These are phyloP conservation scores for Rhamnusium bicolor DNA, from an alignment of 2,888 invertebrate species.

Conservation along the genomic window DNA sequence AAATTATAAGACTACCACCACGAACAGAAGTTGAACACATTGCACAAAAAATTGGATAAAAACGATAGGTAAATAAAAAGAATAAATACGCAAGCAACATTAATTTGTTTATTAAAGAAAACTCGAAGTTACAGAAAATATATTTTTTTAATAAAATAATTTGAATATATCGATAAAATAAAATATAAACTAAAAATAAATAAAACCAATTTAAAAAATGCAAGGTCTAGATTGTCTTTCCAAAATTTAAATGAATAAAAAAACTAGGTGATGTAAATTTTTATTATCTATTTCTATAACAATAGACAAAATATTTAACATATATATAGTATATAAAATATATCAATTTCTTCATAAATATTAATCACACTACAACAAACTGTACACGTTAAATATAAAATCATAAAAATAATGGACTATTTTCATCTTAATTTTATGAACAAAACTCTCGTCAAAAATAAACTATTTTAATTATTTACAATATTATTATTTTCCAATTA, in stretches of 20 bases:
- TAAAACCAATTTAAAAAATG: conserved; percentile 25
- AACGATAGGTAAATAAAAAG: conserved; percentile 2
- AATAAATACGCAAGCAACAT: conserved; percentile 5
- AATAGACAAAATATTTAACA: conserved; percentile 21
- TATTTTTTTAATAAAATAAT: conserved; percentile 1
- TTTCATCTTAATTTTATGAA: neutral
- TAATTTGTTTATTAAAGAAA: conserved; percentile 22
- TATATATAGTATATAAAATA: conserved; percentile 31
- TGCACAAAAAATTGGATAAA: conserved; percentile 28
- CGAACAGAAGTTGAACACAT: conserved; percentile 23
- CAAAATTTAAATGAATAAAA: conserved; percentile 17
- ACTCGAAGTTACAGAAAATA: conserved; percentile 13
- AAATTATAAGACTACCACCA: neutral
- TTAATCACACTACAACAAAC: conserved; percentile 16
- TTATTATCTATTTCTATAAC: conserved; percentile 15
- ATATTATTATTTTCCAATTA: neutral
- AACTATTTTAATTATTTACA: conserved; percentile 1
- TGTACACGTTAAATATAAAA: conserved; percentile 6
- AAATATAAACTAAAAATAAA: conserved; percentile 19
- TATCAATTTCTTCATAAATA: neutral
- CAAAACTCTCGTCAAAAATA: conserved; percentile 11
- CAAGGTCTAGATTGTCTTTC: conserved; percentile 19
- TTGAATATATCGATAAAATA: neutral
- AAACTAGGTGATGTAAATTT: neutral
- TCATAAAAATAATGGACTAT: conserved; percentile 1